A percentile compares a stretch with the other conserved stretches of the same genome.
These are phyloP conservation scores for Enteromius anoplus DNA, from an alignment of 2,797 vertebrate species.

Conservation along the genomic window DNA sequence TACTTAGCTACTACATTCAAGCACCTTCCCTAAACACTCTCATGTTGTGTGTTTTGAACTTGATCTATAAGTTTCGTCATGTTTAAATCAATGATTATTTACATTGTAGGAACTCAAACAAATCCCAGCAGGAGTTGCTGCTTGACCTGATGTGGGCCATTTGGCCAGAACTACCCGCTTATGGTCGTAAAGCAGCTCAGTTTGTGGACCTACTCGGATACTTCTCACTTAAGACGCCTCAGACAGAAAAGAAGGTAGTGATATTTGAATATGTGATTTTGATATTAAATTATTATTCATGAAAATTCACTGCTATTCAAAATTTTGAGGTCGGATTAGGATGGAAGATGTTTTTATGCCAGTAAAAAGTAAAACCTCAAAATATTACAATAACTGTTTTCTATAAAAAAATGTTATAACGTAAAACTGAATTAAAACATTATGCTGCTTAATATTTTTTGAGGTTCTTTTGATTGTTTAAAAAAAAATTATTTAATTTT, in stretches of 20 bases:
- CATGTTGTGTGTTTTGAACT: background rate
- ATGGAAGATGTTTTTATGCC: background rate
- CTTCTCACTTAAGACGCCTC: constrained; percentile 97
- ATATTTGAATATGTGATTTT: background rate
- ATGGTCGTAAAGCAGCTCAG: constrained; percentile 97
- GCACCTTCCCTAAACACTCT: background rate
- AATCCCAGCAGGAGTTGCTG: constrained; percentile 93
- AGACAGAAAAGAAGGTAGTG: constrained; percentile 95
- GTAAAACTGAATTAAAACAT: background rate
- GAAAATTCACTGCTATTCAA: background rate
- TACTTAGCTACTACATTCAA: constrained; percentile 59
- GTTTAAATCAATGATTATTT: constrained; percentile 5
- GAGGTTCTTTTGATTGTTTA: background rate
- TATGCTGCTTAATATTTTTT: background rate
- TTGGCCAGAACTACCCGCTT: constrained; percentile 98
- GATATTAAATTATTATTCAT: background rate
- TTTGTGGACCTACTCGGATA: constrained; percentile 98
- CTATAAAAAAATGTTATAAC: background rate
- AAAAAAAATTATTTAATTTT: background rate
- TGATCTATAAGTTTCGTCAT: background rate
- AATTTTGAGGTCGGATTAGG: background rate
- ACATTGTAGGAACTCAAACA: constrained; percentile 89
- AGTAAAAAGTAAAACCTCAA: background rate
- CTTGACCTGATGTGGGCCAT: constrained; percentile 98
- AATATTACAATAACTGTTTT: background rate